phyloP scores from a whole-genome alignment of 2,113 vertebrate species.

The Perca schrenkii region DNA sequence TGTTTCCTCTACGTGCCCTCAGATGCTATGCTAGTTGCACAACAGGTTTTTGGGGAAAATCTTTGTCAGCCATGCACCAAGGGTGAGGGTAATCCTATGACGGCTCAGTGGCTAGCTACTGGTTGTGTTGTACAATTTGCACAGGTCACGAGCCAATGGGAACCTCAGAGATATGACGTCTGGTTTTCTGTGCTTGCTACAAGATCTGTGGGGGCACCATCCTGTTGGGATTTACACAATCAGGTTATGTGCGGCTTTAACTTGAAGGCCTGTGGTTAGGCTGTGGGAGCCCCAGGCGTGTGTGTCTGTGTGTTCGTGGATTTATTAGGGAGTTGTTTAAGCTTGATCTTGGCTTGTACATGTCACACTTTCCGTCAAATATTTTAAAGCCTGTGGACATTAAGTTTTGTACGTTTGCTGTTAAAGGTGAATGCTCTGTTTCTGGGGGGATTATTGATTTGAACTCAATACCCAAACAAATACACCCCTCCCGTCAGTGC shows the following conservation, averaged over 20 bases:
- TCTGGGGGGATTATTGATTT: too few relatives aligned
- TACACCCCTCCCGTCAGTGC: too few relatives aligned
- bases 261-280: neutral
- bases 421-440: too few relatives aligned
- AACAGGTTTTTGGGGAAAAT: neutral
- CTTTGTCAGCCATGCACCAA: neutral
- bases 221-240: neutral
- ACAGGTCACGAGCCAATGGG: neutral
- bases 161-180: neutral
- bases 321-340: constrained; percentile 14
- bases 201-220: neutral
- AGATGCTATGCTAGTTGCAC: neutral
- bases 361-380: neutral
- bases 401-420: neutral
- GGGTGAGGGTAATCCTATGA: neutral
- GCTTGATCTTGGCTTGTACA: constrained; percentile 1
- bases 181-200: neutral
- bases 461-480: too few relatives aligned
- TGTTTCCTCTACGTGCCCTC: neutral
- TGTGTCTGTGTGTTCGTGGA: neutral
- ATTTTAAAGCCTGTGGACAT: constrained; percentile 4
- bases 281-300: too few relatives aligned
- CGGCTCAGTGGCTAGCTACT: neutral
- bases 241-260: neutral
- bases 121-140: neutral